Percentiles rank a stretch among this genome's conserved stretches.
These are phyloP conservation scores for Mirounga angustirostris DNA, from an alignment of 2,113 vertebrate species.

Conservation along the genomic window DNA sequence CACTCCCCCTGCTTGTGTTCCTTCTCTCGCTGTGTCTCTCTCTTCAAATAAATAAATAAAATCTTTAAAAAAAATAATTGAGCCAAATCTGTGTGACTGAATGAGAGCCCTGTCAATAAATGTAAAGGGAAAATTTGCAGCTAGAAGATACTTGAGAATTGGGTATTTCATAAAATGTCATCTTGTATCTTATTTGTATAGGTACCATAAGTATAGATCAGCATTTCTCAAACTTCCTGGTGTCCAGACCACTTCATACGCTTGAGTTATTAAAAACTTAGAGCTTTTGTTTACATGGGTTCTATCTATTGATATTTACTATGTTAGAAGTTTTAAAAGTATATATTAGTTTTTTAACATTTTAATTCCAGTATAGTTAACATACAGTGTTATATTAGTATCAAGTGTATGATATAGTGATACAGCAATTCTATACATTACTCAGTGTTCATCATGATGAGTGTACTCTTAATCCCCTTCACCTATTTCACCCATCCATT, in stretches of 20 bases:
- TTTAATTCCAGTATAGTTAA: not conserved
- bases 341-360: not conserved
- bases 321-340: constrained; percentile 26
- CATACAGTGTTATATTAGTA: not conserved
- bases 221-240: not conserved
- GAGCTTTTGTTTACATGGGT: not conserved
- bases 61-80: not conserved
- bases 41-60: no score
- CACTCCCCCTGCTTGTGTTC: no score
- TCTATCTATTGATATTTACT: not conserved
- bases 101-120: not conserved
- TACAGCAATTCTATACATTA: not conserved
- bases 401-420: not conserved
- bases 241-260: not conserved
- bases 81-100: not conserved
- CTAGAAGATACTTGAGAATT: not conserved
- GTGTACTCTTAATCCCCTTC: not conserved
- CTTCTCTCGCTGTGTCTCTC: no score
- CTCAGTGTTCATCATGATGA: not conserved
- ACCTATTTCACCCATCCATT: not conserved
- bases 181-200: not conserved
- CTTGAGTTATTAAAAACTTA: constrained; percentile 19
- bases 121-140: not conserved
- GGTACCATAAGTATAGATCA: not conserved
- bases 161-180: not conserved